Base-by-base conservation (phyloP, 2,888 invertebrate species). In the Phyllotreta cruciferae region DNA sequence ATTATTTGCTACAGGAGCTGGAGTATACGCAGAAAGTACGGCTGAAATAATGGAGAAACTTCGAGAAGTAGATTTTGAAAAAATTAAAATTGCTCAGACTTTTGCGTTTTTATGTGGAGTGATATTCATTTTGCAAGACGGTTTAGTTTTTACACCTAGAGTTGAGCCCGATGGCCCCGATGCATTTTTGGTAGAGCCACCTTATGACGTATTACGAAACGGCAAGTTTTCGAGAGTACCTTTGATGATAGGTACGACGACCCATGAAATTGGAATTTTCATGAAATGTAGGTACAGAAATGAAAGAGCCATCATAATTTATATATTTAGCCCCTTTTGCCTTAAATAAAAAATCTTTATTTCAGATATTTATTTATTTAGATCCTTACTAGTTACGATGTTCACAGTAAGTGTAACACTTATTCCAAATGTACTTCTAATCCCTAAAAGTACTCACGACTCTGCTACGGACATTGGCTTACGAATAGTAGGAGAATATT, bases 391-490 rank as follows among this genome's bases (percentile, higher is more conserved):
- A 0, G 8, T 58, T 7, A 1, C 49, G 9, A 13, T 57, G 36
- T 50, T 62, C 14, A 62, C 61, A 13, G 45, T 61, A 34, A 65
- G 64, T 10, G 60, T 60, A 38, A 44, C 55, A 52, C 50, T 38
- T 9, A 44, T 65, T 8, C 58, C 62, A 13, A 65, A 36, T 44
- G 49, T 55, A 50, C 39, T 58, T 24, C 4, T 24, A 24, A 24
- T 1, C 24, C 24, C 24, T 24, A 24, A 24, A 38, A 50, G 3
- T 41, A 42, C n/a, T n/a, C n/a, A n/a, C n/a, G n/a, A n/a, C n/a
- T n/a, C n/a, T n/a, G 24, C 24, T 14, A 49, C 58, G 13, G 8
- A 36, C 7, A 42, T 41, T 24, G 54, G 58, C 8, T 10, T 35
- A 38, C 13, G 37, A 45, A 52, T 64, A 8, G 52, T 11, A 36